These are phyloP conservation scores for Synaphobranchus kaupii DNA, from an alignment of 2,797 vertebrate species.

Conservation along the genomic window DNA sequence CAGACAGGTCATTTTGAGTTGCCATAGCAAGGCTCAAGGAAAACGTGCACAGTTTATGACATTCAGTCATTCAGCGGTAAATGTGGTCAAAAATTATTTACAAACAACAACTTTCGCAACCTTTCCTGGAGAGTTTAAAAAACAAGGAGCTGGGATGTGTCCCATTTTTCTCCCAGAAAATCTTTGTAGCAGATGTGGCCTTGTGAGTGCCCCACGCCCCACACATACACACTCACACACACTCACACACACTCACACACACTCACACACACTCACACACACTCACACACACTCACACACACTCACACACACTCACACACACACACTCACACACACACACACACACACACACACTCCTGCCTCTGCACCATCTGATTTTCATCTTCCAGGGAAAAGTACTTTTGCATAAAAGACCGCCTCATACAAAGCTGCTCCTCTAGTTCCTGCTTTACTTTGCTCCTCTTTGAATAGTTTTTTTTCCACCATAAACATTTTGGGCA, in stretches of 20 bases:
- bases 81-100: not conserved
- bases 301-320: too few relatives aligned
- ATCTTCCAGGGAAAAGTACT: too few relatives aligned
- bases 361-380: not conserved
- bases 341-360: not conserved
- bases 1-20: not conserved
- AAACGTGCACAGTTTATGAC: not conserved
- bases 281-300: not conserved
- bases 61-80: too few relatives aligned
- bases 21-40: not conserved
- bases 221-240: not conserved
- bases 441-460: not conserved
- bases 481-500: not conserved
- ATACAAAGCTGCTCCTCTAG: not conserved
- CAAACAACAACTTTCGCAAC: not conserved
- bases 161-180: not conserved
- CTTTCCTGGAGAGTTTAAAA: not conserved
- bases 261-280: not conserved
- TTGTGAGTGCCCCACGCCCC: not conserved
- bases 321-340: too few relatives aligned
- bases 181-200: slow-evolving; percentile 4
- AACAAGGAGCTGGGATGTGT: not conserved
- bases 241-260: not conserved
- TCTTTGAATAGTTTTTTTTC: not conserved
- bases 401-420: too few relatives aligned